Evolutionary conservation across 2,888 invertebrate species (phyloP).

Genomic region (Acanthosepion esculentum): DNA sequence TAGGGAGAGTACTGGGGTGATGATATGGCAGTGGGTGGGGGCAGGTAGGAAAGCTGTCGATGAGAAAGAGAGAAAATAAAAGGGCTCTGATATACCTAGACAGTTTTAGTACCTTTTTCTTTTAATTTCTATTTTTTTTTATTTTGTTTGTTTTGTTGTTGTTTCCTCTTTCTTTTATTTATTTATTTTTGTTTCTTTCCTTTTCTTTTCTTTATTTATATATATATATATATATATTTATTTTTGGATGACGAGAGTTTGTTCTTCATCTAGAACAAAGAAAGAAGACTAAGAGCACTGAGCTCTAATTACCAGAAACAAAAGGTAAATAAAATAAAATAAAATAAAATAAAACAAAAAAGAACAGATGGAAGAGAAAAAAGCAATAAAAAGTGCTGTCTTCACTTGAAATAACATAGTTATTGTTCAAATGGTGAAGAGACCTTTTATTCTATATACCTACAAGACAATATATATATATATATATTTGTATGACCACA

Average conservation of each 20-base stretch:
- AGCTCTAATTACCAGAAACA: no score
- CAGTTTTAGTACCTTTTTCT: neutral
- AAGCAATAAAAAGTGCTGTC: slow-evolving; percentile 18
- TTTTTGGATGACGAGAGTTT: neutral
- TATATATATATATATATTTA: no score
- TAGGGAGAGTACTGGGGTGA: neutral
- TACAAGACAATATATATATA: neutral
- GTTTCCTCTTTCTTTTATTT: neutral
- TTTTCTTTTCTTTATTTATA: no score
- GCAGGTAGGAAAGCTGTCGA: neutral
- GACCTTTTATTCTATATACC: neutral
- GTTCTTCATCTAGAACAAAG: neutral
- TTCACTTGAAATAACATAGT: slow-evolving; percentile 10
- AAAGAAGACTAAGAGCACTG: neutral
- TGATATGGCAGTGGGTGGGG: neutral
- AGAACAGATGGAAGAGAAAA: neutral
- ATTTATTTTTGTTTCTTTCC: no score
- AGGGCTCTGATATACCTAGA: neutral
- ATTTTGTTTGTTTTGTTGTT: neutral
- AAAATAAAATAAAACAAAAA: neutral
- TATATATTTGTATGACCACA: neutral
- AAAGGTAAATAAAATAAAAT: no score
- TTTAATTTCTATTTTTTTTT: neutral
- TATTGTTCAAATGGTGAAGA: neutral
- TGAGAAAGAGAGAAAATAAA: neutral